These are phyloP conservation scores for Cirrhinus mrigala DNA, from an alignment of 2,797 vertebrate species.

Conservation along the genomic window DNA sequence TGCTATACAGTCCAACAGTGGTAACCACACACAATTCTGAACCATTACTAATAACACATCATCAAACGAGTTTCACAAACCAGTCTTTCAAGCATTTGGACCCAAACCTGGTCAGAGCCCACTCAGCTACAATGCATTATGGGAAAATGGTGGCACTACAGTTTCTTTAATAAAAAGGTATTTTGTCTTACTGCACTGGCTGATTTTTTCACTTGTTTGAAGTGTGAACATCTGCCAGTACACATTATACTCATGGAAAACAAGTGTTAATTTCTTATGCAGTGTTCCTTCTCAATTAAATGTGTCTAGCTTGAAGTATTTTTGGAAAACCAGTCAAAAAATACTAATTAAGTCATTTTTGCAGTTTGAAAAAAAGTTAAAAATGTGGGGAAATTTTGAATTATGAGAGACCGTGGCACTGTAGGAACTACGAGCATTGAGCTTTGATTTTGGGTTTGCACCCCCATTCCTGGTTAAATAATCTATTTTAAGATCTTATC, in stretches of 20 bases:
- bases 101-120: neutral
- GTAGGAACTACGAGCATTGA: conserved; percentile 7
- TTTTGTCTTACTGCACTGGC: neutral
- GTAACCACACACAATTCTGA: neutral
- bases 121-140: neutral
- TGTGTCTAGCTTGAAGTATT: neutral
- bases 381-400: neutral
- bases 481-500: conserved; percentile 53
- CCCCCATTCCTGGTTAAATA: conserved; percentile 42
- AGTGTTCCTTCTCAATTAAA: neutral
- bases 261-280: neutral
- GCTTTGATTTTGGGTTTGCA: conserved; percentile 53
- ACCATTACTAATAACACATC: neutral
- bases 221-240: neutral
- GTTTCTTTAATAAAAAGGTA: neutral
- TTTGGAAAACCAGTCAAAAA: neutral
- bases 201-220: neutral
- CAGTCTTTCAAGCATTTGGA: neutral
- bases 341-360: neutral
- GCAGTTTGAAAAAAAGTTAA: neutral
- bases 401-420: neutral
- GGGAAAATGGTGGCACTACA: neutral
- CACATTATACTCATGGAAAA: neutral
- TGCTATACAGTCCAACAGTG: neutral
- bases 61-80: neutral